Percentiles rank a stretch among this genome's conserved stretches.
phyloP scores from a whole-genome alignment of 2,888 invertebrate species.

The Drosophila sordidula region DNA sequence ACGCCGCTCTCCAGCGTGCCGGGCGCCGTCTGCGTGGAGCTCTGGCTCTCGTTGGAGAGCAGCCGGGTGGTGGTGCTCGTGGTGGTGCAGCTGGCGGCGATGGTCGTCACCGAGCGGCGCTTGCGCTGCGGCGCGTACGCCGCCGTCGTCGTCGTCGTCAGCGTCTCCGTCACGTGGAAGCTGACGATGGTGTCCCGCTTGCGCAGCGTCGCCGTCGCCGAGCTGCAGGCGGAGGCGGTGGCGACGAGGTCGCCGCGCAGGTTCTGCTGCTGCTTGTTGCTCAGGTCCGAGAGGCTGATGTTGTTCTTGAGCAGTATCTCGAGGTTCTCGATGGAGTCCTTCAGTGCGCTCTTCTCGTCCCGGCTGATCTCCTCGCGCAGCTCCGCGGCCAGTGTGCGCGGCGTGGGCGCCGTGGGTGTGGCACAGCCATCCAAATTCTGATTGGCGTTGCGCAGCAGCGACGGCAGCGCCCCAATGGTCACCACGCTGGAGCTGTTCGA shows the following conservation, averaged over 20 bases:
- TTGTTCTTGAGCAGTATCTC: constrained; percentile 85
- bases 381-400: constrained; percentile 78
- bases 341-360: constrained; percentile 78
- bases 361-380: constrained; percentile 79
- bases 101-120: constrained; percentile 66
- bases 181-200: constrained; percentile 80
- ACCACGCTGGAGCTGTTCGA: constrained; percentile 83
- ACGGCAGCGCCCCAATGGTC: constrained; percentile 74
- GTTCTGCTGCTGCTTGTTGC: constrained; percentile 84
- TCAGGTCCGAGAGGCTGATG: constrained; percentile 84
- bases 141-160: constrained; percentile 48
- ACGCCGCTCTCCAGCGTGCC: constrained; percentile 49
- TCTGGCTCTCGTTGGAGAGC: constrained; percentile 65
- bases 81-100: constrained; percentile 50
- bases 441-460: constrained; percentile 57
- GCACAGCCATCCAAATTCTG: constrained; percentile 37
- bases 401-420: constrained; percentile 55
- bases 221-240: constrained; percentile 48
- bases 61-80: constrained; percentile 48
- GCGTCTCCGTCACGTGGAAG: constrained; percentile 76
- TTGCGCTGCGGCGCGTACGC: constrained; percentile 48
- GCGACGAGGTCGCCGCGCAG: constrained; percentile 68
- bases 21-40: constrained; percentile 61
- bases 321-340: constrained; percentile 85
- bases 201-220: constrained; percentile 68